Evolutionary conservation across 2,888 invertebrate species (phyloP).

Genomic region (Diplolepis rosae): DNA sequence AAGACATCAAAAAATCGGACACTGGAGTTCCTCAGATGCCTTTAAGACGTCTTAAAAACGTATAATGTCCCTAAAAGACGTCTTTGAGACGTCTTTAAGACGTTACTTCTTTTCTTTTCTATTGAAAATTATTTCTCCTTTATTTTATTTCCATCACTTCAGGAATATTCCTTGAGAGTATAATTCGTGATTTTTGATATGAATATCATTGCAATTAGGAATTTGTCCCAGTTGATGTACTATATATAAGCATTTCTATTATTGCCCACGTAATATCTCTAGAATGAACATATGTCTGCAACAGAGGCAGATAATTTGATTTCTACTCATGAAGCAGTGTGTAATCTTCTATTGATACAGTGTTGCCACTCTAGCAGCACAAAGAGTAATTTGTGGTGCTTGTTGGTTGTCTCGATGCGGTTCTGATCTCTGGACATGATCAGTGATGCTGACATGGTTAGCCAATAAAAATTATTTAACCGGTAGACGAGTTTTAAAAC

Average conservation of each 20-base stretch:
- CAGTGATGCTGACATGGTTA: not conserved
- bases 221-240: too few species aligned
- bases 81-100: too few species aligned
- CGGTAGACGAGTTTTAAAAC: not conserved
- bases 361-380: not conserved
- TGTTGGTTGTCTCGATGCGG: not conserved
- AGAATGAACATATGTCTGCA: not conserved
- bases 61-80: too few species aligned
- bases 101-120: too few species aligned
- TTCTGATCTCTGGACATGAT: constrained; percentile 9
- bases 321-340: constrained; percentile 22
- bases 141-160: too few species aligned
- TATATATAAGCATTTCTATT: not conserved
- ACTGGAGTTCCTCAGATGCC: too few species aligned
- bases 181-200: too few species aligned
- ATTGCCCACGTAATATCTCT: not conserved
- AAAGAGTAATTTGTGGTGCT: constrained; percentile 23
- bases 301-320: constrained; percentile 24
- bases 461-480: not conserved
- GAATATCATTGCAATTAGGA: too few species aligned
- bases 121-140: too few species aligned
- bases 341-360: constrained; percentile 13
- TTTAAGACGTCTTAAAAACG: too few species aligned
- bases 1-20: too few species aligned
- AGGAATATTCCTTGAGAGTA: too few species aligned